Evolutionary conservation across 64 coral and sea anemone genomes (phyloP).

Genomic region (Platygyra sinensis): DNA sequence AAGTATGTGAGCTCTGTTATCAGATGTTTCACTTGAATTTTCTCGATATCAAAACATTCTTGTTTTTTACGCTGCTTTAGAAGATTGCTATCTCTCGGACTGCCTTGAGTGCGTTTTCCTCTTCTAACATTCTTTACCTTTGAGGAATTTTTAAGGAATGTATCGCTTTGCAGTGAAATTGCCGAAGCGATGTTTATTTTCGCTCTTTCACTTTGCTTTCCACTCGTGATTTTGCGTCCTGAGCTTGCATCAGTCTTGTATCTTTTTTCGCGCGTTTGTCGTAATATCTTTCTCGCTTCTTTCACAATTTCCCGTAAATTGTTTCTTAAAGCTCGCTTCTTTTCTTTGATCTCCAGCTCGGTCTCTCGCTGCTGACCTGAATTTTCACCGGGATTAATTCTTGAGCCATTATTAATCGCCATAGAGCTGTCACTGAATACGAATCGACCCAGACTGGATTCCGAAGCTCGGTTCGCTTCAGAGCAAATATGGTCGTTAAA

Average conservation of each 20-base stretch:
- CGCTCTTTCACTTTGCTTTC: background rate
- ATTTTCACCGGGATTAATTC: background rate
- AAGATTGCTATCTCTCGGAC: background rate
- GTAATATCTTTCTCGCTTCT: background rate
- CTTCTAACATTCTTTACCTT: background rate
- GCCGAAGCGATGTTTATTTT: background rate
- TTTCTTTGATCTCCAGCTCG: conserved; percentile 14
- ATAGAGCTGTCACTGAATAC: background rate
- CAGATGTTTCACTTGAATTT: background rate
- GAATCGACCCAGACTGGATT: background rate
- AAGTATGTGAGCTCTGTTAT: conserved; percentile 1
- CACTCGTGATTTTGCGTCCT: background rate
- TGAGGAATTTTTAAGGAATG: background rate
- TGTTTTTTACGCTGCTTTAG: background rate
- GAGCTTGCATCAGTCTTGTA: background rate
- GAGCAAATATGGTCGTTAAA: background rate
- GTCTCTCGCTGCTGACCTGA: background rate
- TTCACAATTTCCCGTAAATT: conserved; percentile 13
- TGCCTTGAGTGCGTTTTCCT: background rate
- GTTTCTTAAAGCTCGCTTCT: conserved; percentile 6
- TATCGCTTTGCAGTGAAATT: background rate
- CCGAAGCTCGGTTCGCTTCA: background rate
- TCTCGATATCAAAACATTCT: background rate
- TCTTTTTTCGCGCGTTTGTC: background rate
- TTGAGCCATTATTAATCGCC: background rate